A percentile compares a stretch with the other conserved stretches of the same genome.
Conservation (phyloP, 2,888 invertebrate species). For the Drosophila yooni region DNA sequence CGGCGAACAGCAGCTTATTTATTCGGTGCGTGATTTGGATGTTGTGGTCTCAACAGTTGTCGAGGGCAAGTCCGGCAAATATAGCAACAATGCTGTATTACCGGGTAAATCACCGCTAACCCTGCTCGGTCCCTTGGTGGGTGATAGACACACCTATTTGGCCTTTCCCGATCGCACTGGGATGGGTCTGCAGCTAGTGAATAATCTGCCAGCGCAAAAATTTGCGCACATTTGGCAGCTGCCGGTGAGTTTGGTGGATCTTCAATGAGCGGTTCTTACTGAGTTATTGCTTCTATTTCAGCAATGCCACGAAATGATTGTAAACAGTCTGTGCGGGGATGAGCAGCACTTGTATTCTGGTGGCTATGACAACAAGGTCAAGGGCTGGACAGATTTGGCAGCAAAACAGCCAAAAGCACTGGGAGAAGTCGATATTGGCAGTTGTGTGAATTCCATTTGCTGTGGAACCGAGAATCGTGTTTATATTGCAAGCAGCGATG, state of each 20-base stretch:
- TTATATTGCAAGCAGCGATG: conserved; percentile 82
- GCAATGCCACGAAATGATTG: conserved; percentile 84
- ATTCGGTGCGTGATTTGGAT: conserved; percentile 84
- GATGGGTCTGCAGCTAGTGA: conserved; percentile 77
- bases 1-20: conserved; percentile 81
- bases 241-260: conserved; percentile 59
- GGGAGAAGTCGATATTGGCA: conserved; percentile 81
- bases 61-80: conserved; percentile 83
- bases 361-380: conserved; percentile 84
- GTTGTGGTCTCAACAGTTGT: conserved; percentile 81
- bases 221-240: conserved; percentile 78
- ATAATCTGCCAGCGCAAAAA: conserved; percentile 77
- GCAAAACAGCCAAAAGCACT: conserved; percentile 65
- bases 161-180: conserved; percentile 83
- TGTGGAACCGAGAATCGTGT: conserved; percentile 73
- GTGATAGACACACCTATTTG: conserved; percentile 77
- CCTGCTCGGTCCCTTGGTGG: conserved; percentile 80
- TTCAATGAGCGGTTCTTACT: not conserved
- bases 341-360: conserved; percentile 81
- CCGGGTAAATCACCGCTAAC: conserved; percentile 83
- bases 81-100: conserved; percentile 82
- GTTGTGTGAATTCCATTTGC: conserved; percentile 82
- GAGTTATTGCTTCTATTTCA: conserved; percentile 36
- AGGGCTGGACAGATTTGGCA: conserved; percentile 82
- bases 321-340: conserved; percentile 82